Base-by-base conservation (phyloP, 2,113 vertebrate species). In the Collichthys lucidus region DNA sequence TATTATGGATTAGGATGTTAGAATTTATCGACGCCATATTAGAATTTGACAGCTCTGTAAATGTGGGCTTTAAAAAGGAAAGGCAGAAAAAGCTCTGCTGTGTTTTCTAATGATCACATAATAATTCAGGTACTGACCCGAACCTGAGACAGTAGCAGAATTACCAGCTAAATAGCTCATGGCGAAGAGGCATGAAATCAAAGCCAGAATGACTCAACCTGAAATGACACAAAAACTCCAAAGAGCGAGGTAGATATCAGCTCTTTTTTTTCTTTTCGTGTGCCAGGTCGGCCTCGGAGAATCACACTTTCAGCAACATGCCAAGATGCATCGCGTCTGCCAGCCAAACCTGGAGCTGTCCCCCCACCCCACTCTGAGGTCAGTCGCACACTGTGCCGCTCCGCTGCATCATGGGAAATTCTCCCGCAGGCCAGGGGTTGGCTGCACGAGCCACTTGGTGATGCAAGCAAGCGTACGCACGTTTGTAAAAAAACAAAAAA, bases 291-390 rank as follows among this genome's bases (percentile, higher is more conserved):
- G 83, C 85, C 85, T 91, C 71, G 17, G 86, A 92, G 86, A 89
- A 90, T 88, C 91, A 82, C 91, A 90, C 88, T 91, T 91, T 87
- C 74, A 91, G 89, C 89, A 85, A 86, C 82, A 88, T 90, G 91
- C 92, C 92, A 94, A 77, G 82, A 87, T 57, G 29, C 82, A 91
- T 93, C 81, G 80, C 69, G 71, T 92, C 88, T 92, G 90, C 80
- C 60, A 81, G 79, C 82, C 76, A 79, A 91, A 82, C 86, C 83
- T 56, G 49, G 61, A 83, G 79, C 82, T 70, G 69, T 71, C 74
- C 80, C 75, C 47, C 49, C 53, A 26, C 47, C 49, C 53, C 35
- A 22, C 87, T 85, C 79, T 62, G 86, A 89, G 90, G 86, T 91
- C 90, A 91, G 82, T 85, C 86, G 77, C 90, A 88, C 88, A 85